Base-by-base conservation (phyloP, 2,797 vertebrate species). In the Danio albolineatus region DNA sequence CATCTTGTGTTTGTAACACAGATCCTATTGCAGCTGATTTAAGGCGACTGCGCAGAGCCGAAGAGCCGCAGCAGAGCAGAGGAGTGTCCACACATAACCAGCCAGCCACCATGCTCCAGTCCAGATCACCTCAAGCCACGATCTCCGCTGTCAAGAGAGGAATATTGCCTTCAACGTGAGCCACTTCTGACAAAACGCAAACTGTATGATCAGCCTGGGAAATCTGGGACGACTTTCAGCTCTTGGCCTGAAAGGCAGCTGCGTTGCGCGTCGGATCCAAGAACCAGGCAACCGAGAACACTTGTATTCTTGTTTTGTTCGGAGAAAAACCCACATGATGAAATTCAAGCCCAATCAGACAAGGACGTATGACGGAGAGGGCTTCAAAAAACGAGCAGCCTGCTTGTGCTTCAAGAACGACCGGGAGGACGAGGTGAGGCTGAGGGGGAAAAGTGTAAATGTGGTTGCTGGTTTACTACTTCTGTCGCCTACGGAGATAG, bases 341-440 rank as follows among this genome's bases (percentile, higher is more conserved):
- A 97, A 98, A 95, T 95, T 96, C 86, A 98, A 98, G 93, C 94
- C 96, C 85, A 97, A 97, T 93, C 97, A 98, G 94, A 98, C 96
- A 82, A 95, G 97, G 93, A 98, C 96, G 19, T 98, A 98, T 81
- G 97, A 98, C 93, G 96, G 95, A 76, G 97, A 97, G 82, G 97
- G 97, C 12, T 98, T 95, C 89, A 98, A 97, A 91, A 95, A 96
- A 85, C 93, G 97, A 89, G 97, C 97, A 81, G 97, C 96, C 83
- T 98, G 96, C 89, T 87, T 98, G 82, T 98, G 96, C 84, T 97
- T 96, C 87, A 94, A 91, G 86, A 96, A 93, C 89, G 96, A 97
- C 54, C 89, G 89, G 12, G 96, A 98, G 90, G 96, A 98, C 84
- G 96, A 98, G 96, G 96, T 98, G 91, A 93, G 94, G 14, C 8